Percentiles rank a stretch among this genome's conserved stretches.
phyloP scores from a whole-genome alignment of 30 jellyfish, hydroid and myxozoan species.

The Chironex yamaguchii region DNA sequence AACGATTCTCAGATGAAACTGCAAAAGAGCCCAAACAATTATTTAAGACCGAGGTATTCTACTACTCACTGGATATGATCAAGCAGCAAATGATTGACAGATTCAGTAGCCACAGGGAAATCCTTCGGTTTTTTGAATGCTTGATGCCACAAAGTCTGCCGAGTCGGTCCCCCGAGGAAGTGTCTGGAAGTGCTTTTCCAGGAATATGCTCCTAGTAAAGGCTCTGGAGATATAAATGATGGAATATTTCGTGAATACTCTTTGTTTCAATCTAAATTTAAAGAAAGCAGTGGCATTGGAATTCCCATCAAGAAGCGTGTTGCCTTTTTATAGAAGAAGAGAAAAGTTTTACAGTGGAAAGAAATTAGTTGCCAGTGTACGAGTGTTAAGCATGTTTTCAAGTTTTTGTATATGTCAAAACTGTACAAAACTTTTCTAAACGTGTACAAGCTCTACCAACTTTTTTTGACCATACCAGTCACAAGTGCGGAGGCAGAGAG shows the following conservation, averaged over 20 bases:
- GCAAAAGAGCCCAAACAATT: no score
- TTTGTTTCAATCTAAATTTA: background rate
- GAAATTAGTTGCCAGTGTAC: background rate
- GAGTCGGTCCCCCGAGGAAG: background rate
- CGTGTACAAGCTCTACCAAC: constrained; percentile 9
- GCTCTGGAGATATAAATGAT: background rate
- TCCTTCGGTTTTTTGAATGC: background rate
- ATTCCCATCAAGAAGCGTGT: background rate
- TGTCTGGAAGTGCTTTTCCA: no score
- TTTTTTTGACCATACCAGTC: constrained; percentile 11
- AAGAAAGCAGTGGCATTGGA: background rate
- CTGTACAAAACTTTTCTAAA: background rate
- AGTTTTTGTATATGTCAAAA: background rate
- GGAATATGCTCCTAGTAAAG: background rate
- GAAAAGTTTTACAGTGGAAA: background rate
- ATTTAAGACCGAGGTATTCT: no score
- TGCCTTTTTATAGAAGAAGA: background rate
- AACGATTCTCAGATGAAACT: no score
- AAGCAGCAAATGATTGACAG: constrained; percentile 1
- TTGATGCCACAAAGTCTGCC: background rate
- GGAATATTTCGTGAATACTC: background rate
- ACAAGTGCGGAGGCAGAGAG: background rate
- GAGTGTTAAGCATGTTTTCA: background rate
- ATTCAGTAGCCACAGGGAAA: background rate
- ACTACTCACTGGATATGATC: background rate